Conservation (phyloP, 2,888 invertebrate genomes). For the Erpobdella octoculata region DNA sequence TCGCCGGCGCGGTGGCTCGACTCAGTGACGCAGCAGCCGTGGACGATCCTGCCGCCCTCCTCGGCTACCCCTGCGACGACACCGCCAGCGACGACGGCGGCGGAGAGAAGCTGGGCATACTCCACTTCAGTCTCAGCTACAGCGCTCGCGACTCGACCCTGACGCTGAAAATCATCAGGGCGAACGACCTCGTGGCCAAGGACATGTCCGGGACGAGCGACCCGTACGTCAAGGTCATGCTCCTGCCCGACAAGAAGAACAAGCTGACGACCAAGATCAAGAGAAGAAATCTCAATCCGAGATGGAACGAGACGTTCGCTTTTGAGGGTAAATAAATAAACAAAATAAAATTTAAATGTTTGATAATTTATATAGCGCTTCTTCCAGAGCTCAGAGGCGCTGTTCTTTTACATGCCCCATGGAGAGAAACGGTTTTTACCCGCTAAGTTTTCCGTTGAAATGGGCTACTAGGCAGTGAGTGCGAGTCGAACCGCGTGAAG, state of each 20-base stretch:
- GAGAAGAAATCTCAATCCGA: constrained; percentile 50
- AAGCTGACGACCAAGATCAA: constrained; percentile 51
- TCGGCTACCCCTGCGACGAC: constrained; percentile 13
- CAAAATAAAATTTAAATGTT: too few relatives aligned
- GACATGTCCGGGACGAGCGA: constrained; percentile 52
- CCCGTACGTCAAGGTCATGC: constrained; percentile 48
- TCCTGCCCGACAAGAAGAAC: constrained; percentile 36
- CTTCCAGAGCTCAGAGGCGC: too few relatives aligned
- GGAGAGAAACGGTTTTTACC: too few relatives aligned
- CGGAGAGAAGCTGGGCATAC: constrained; percentile 40
- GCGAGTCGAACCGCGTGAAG: too few relatives aligned
- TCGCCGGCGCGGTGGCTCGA: constrained; percentile 2
- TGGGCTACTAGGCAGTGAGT: too few relatives aligned
- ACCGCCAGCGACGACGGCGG: constrained; percentile 15
- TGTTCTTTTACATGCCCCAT: too few relatives aligned
- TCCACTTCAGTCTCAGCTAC: constrained; percentile 47
- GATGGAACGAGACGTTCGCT: constrained; percentile 52
- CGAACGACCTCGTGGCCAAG: constrained; percentile 48
- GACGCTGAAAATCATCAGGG: constrained; percentile 46
- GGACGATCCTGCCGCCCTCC: constrained; percentile 8
- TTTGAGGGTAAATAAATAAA: constrained; percentile 57
- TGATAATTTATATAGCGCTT: too few relatives aligned
- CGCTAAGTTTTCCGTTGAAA: too few relatives aligned
- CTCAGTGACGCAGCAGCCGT: constrained; percentile 20
- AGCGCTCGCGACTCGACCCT: constrained; percentile 48